A percentile compares a stretch with the other conserved stretches of the same genome.
These are phyloP conservation scores for Cantharis rustica DNA, from an alignment of 2,888 invertebrate genomes.

Conservation along the genomic window DNA sequence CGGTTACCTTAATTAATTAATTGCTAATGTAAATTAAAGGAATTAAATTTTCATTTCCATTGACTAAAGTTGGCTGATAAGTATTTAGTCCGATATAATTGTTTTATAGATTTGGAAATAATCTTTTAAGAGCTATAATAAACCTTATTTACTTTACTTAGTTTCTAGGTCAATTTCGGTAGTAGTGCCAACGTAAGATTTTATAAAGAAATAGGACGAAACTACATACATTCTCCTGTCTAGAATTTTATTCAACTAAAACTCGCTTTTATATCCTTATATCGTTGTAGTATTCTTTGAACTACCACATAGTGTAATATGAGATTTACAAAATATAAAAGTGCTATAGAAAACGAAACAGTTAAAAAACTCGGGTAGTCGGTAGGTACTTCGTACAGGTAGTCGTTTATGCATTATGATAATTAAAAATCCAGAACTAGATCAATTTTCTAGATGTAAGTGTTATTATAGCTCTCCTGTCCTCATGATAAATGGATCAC, in stretches of 20 bases:
- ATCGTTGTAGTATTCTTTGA: background rate
- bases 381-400: background rate
- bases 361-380: background rate
- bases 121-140: background rate
- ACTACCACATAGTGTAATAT: background rate
- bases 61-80: background rate
- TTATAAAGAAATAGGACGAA: constrained; percentile 7
- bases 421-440: constrained; percentile 9
- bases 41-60: background rate
- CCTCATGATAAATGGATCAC: constrained; percentile 31
- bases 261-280: background rate
- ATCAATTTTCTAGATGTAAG: constrained; percentile 24
- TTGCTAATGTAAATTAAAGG: background rate
- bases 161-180: constrained; percentile 15
- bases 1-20: background rate
- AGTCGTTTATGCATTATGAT: background rate
- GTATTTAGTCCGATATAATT: background rate
- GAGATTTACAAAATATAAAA: background rate
- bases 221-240: constrained; percentile 6
- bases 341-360: background rate
- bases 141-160: background rate
- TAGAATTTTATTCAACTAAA: background rate
- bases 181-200: constrained; percentile 3
- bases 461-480: constrained; percentile 20
- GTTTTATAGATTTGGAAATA: background rate